Evolutionary conservation across 2,888 invertebrate species (phyloP), one percentile per base, ranked within the genome.

Genomic region (Pecten maximus): DNA sequence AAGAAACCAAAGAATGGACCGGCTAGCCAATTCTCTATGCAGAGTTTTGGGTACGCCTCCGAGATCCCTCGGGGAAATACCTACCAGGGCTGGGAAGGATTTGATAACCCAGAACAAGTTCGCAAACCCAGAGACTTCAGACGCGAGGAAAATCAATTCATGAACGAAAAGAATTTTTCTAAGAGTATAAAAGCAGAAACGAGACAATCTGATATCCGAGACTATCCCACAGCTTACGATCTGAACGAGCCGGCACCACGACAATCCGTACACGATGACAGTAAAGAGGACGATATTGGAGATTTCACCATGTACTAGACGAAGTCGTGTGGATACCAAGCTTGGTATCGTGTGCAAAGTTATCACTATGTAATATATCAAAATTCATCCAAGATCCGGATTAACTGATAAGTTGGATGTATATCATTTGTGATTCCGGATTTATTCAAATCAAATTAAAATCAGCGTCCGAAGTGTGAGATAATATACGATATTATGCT

Each of bases 121-220:
- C 50, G 89, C 48, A 88, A 93, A 23, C 95, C 94, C 39, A 91
- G 95, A 44, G 95, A 95, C 93, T 95, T 95, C 90, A 92, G 95
- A 88, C 91, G 93, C 16, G 89, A 92, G 87, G 94, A 95, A 92
- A 95, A 95, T 87, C 95, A 95, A 91, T 94, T 95, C 89, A 93
- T 94, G 92, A 95, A 95, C 90, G 96, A 96, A 92, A 92, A 93
- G 89, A 93, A 94, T 39, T 95, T 95, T 89, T 93, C 93, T 10
- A 93, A 94, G 89, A 94, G 94, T 60, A 93, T 95, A 89, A 92
- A 93, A 10, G 95, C 93, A 90, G 94, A 95, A 88, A 92, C 90
- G 6, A 90, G 95, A 40, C 92, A 89, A 44, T 91, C 93, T 40
- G 91, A 92, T 40, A 93, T 94, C 6, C 87, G 91, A 2, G 91